Evolutionary conservation across 2,797 vertebrate species (phyloP).

Genomic region (Rhinichthys osculus): DNA sequence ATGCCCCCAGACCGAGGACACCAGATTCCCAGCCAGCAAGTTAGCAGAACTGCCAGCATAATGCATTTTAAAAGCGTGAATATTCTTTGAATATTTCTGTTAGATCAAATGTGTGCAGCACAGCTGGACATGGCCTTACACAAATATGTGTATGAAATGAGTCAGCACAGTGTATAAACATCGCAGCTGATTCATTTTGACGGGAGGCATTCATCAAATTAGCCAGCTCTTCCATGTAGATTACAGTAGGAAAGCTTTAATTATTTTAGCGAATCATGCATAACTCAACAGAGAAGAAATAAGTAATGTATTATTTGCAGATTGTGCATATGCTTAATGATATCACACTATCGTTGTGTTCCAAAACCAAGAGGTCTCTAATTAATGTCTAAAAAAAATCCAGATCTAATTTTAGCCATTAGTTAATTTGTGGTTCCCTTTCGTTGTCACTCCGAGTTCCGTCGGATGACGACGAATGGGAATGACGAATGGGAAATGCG

Average conservation of each 20-base stretch:
- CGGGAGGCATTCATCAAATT: constrained; percentile 47
- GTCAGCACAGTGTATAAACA: constrained; percentile 23
- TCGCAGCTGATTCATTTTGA: constrained; percentile 35
- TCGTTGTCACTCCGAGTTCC: too few relatives aligned
- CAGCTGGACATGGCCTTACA: constrained; percentile 11
- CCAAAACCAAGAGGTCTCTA: not conserved
- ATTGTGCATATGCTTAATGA: not conserved
- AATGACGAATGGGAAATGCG: too few relatives aligned
- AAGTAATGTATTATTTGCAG: not conserved
- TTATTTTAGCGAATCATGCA: constrained; percentile 14
- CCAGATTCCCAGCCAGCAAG: constrained; percentile 11
- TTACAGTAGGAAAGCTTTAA: constrained; percentile 38
- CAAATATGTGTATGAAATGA: constrained; percentile 21
- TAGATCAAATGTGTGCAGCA: constrained; percentile 30
- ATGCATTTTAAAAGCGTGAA: constrained; percentile 28
- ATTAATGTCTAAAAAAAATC: too few relatives aligned
- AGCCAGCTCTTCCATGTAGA: constrained; percentile 27
- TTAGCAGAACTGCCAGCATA: not conserved
- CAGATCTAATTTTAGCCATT: not conserved
- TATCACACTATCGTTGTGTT: not conserved
- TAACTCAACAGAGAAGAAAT: not conserved
- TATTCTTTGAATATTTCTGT: constrained; percentile 28
- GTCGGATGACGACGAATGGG: too few relatives aligned
- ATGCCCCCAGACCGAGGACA: constrained; percentile 5
- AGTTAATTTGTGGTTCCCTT: too few relatives aligned